Evolutionary conservation across 1,140 invertebrate species (phyloP).

Genomic region (Monochamus saltuarius): DNA sequence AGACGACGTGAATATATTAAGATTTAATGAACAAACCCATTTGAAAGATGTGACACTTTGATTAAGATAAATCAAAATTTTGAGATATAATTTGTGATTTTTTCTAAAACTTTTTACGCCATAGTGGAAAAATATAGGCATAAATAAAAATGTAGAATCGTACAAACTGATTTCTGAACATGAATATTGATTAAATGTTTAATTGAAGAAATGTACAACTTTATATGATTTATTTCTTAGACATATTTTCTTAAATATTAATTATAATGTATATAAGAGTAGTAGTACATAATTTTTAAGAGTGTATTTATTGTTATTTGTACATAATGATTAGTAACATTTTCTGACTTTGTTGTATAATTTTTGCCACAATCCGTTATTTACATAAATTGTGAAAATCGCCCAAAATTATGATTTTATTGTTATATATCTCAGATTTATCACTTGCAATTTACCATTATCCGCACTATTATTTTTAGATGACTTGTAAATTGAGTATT

Average conservation of each 20-base stretch:
- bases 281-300: constrained; percentile 6
- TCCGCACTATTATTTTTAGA: constrained; percentile 8
- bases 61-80: too few species aligned
- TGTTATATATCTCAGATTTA: background rate
- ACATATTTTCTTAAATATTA: background rate
- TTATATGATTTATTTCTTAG: background rate
- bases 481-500: background rate
- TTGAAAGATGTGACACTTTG: too few species aligned
- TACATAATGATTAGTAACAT: constrained; percentile 1
- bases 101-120: background rate
- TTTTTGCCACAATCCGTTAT: background rate
- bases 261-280: background rate
- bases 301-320: constrained; percentile 13
- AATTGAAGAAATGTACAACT: background rate
- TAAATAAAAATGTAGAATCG: background rate
- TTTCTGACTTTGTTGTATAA: background rate
- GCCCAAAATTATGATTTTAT: background rate
- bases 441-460: background rate
- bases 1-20: too few species aligned
- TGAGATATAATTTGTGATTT: too few species aligned
- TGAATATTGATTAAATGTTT: background rate
- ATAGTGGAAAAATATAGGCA: background rate
- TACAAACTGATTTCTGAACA: background rate
- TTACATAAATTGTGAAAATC: background rate
- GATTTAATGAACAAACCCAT: too few species aligned